phyloP scores from a whole-genome alignment of 2,797 vertebrate genomes.

The Premnoplex brunnescens region DNA sequence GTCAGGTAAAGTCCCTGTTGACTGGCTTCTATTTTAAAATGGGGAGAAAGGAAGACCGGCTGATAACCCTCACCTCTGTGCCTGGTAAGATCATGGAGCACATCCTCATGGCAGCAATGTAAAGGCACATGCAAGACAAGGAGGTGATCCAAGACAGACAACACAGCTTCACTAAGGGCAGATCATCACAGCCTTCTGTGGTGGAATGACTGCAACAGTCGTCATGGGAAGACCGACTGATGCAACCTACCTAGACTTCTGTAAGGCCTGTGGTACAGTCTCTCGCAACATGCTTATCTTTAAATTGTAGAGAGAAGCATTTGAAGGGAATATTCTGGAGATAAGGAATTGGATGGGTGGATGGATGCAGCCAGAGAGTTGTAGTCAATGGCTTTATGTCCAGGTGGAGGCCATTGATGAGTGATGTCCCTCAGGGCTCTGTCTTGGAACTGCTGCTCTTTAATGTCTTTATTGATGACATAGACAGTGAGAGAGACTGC shows the following conservation, averaged over 20 bases:
- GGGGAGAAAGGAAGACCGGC: not conserved
- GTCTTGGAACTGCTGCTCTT: not conserved
- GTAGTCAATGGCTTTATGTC: not conserved
- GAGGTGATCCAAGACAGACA: not conserved
- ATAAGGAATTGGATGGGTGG: not conserved
- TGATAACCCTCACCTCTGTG: not conserved
- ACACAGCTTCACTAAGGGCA: not conserved
- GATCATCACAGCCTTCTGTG: not conserved
- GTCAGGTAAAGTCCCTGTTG: not conserved
- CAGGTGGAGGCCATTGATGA: not conserved
- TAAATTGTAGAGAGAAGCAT: not conserved
- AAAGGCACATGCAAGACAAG: not conserved
- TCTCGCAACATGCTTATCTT: not conserved
- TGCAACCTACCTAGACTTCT: not conserved
- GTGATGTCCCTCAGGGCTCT: not conserved
- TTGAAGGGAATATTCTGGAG: not conserved
- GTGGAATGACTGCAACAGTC: not conserved
- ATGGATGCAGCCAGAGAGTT: not conserved
- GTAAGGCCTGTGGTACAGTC: not conserved
- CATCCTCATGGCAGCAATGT: not conserved
- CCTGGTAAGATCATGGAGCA: not conserved
- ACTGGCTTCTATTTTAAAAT: not conserved
- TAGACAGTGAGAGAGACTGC: not conserved
- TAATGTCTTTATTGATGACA: not conserved
- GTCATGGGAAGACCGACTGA: rapidly evolving